These are phyloP conservation scores for Stomatorhinus walkeri DNA, from an alignment of 2,797 vertebrate species.

Conservation along the genomic window DNA sequence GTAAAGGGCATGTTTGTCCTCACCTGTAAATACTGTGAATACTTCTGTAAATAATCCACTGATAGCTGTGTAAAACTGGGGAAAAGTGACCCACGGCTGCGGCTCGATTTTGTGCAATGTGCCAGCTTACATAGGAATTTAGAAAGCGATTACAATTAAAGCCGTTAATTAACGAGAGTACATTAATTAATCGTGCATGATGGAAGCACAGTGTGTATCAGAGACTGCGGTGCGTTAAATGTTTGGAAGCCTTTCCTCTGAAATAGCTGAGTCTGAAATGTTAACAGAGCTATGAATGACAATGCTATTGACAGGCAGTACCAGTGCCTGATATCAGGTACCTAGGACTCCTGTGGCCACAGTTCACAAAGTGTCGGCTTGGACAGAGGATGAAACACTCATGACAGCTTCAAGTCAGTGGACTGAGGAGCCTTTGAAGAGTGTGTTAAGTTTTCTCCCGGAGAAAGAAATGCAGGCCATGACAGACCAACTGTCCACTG, in stretches of 20 bases:
- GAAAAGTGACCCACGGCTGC: neutral
- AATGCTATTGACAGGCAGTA: neutral
- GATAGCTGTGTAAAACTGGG: neutral
- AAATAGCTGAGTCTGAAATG: neutral
- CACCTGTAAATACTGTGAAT: neutral
- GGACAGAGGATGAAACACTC: neutral
- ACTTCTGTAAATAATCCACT: neutral
- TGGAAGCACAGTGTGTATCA: neutral
- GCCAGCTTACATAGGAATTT: neutral
- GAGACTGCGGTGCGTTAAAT: neutral
- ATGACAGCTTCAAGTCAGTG: neutral
- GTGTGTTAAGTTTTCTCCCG: neutral
- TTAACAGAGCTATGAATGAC: neutral
- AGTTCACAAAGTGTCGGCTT: neutral
- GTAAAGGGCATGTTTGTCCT: neutral
- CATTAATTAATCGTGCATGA: neutral
- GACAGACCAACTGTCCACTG: neutral
- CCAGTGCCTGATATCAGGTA: neutral
- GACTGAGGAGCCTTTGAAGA: neutral
- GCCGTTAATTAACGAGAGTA: neutral
- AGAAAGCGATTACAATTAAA: neutral
- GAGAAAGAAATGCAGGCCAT: neutral
- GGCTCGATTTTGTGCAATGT: neutral
- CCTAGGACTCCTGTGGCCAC: neutral
- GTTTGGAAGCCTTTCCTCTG: neutral